A percentile compares a stretch with the other conserved stretches of the same genome.
These are phyloP conservation scores for Rhopilema esculentum DNA, from an alignment of 30 jellyfish, hydroid and myxozoan genomes.

Conservation along the genomic window DNA sequence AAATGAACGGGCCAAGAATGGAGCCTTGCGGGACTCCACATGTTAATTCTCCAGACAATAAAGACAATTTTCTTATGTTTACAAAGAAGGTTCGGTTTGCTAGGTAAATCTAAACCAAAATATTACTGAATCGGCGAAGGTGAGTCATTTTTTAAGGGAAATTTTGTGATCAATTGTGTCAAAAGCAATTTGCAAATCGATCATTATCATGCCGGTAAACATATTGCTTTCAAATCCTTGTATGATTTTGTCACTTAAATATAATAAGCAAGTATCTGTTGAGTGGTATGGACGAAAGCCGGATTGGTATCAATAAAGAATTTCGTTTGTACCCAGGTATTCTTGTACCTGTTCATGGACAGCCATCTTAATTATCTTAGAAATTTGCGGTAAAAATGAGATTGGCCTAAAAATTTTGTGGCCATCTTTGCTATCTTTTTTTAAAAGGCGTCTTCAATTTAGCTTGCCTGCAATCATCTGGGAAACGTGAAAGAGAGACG, in stretches of 20 bases:
- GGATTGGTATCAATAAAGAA: slow-evolving; percentile 22
- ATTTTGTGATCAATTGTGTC: slow-evolving; percentile 36
- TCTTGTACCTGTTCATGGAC: slow-evolving; percentile 5
- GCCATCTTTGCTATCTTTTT: slow-evolving; percentile 12
- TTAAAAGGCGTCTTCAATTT: slow-evolving; percentile 4
- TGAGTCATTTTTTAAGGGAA: slow-evolving; percentile 11
- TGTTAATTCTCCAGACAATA: neutral
- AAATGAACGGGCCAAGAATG: slow-evolving; percentile 36
- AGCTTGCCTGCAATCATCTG: slow-evolving; percentile 36
- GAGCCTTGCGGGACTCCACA: slow-evolving; percentile 65
- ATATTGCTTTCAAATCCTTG: slow-evolving; percentile 17
- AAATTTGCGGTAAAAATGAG: slow-evolving; percentile 12
- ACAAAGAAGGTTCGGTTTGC: too few species aligned
- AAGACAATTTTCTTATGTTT: neutral
- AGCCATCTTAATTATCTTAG: slow-evolving; percentile 5
- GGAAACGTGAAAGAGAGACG: slow-evolving; percentile 3
- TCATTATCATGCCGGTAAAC: slow-evolving; percentile 21
- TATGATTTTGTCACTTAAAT: slow-evolving; percentile 1
- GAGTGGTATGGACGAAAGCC: slow-evolving; percentile 43
- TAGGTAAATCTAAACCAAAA: slow-evolving; percentile 23
- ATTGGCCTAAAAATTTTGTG: slow-evolving; percentile 31
- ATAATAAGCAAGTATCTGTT: slow-evolving; percentile 31
- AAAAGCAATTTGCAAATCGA: slow-evolving; percentile 42
- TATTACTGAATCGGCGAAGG: slow-evolving; percentile 22
- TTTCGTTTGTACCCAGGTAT: slow-evolving; percentile 16